Base-by-base conservation (phyloP, 1,140 invertebrate species). In the Prorops nasuta region DNA sequence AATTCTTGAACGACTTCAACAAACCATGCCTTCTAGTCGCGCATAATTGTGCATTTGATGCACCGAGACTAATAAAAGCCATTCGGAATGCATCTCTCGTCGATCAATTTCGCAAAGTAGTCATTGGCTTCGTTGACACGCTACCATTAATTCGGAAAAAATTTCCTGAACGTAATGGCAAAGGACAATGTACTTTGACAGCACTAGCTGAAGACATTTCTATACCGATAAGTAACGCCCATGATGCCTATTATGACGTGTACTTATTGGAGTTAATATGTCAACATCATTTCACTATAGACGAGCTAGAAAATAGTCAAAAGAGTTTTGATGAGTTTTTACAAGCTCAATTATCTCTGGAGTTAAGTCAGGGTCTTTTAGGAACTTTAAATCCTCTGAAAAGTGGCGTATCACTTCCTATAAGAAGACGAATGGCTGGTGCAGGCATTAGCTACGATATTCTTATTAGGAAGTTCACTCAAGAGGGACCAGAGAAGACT, bases 41-140 rank as follows among this genome's bases (percentile, higher is more conserved):
- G 14, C 54, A 60, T 31, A 57, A 61, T 49, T 47, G 51, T 28
- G 21, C 14, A 9, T 61, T 61, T 49, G 58, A 57, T 52, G 51
- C 48, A n/a, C 44, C 51, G 45, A 40, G 58, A 31, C 43, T 54
- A n/a, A 19, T 31, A n/a, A 39, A 31, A 31, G 57, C 49, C 18
- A 50, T 56, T 28, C 15, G 15, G 10, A 36, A n/a, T 6, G 37
- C 18, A 20, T 20, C 12, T 16, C 31, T 54, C 2, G 7, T n/a
- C 12, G 37, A 34, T 18, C 54, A 58, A 2, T 61, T 55, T 39
- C 12, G 18, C 9, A 19, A 34, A 28, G 44, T 54, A 2, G 21
- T 57, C 18, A 3, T 37, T 32, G 49, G 58, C 2, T 61, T 54
- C 47, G 12, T 41, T n/a, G 51, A 55, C 31, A 54, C 51, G 24